phyloP scores from a whole-genome alignment of 2,797 vertebrate species.

The Babyrousa celebensis region DNA sequence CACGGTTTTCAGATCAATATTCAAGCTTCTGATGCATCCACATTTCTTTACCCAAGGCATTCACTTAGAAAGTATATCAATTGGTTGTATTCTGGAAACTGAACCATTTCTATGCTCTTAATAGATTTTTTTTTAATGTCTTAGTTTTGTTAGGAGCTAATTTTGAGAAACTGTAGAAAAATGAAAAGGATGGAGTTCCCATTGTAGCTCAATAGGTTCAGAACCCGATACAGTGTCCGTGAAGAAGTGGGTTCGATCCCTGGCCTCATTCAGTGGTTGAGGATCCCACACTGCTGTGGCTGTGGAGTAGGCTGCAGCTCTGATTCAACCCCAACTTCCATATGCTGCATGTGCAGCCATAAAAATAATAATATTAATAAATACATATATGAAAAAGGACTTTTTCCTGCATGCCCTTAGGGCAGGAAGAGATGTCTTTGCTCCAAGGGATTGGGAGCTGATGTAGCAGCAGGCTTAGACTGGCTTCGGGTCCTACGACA shows the following conservation, averaged over 20 bases:
- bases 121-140: background rate
- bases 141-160: slow-evolving; percentile 18
- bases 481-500: background rate
- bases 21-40: background rate
- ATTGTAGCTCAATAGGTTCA: too few relatives aligned
- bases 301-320: too few relatives aligned
- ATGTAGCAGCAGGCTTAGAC: background rate
- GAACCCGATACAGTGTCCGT: too few relatives aligned
- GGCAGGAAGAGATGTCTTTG: background rate
- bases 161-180: slow-evolving; percentile 35
- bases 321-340: too few relatives aligned
- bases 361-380: too few relatives aligned
- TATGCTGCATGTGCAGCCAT: too few relatives aligned
- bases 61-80: background rate
- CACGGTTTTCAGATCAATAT: slow-evolving; percentile 4
- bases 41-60: background rate
- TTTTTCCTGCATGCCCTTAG: background rate
- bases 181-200: background rate
- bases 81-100: background rate
- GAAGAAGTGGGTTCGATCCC: too few relatives aligned
- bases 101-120: background rate
- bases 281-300: too few relatives aligned
- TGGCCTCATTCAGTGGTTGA: too few relatives aligned
- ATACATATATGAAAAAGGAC: too few relatives aligned
- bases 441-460: background rate